Base-by-base conservation (phyloP, 2,797 vertebrate species). In the Acipenser ruthenus region DNA sequence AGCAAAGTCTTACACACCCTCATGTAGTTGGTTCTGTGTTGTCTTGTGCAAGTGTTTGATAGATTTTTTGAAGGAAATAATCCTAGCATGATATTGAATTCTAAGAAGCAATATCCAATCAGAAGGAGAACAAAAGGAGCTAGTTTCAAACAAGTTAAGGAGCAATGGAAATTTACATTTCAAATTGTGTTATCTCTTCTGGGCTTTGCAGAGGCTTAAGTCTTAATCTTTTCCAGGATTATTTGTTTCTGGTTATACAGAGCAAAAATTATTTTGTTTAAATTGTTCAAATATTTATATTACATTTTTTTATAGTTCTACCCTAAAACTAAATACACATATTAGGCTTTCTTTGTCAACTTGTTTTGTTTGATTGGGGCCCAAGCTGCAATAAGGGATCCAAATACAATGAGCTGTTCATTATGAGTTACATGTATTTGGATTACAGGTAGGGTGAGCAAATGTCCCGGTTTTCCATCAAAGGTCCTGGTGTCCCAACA, bases 41-140 rank as follows among this genome's bases (percentile, higher is more conserved):
- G 62, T 12, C 10, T n/a, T 50, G 63, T 48, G 10, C 8, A 12
- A n/a, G 12, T 13, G 12, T 58, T 4, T 11, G 55, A 58, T 11
- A 58, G 55, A 58, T 63, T 66, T 66, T 37, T 66, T 47, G 11
- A 65, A 49, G 56, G 37, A 67, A 37, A 67, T 47, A 53, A 64
- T 67, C 67, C 56, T 51, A 49, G 4, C 11, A 64, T 15, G 63
- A 66, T 62, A 60, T 62, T 67, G 58, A 59, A 67, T 61, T 65
- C 50, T 52, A 18, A 50, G 7, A 18, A 49, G 49, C 11, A 59
- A 47, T 47, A 49, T 10, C 49, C 18, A 60, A 49, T 13, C 58
- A 47, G 18, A 7, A 23, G 47, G 23, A 65, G 52, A 65, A 56
- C 56, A 61, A 53, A 65, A 63, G 10, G 15, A 2, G 4, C 37